Base-by-base conservation (phyloP, 2,797 vertebrate genomes). In the Thalassophryne amazonica region DNA sequence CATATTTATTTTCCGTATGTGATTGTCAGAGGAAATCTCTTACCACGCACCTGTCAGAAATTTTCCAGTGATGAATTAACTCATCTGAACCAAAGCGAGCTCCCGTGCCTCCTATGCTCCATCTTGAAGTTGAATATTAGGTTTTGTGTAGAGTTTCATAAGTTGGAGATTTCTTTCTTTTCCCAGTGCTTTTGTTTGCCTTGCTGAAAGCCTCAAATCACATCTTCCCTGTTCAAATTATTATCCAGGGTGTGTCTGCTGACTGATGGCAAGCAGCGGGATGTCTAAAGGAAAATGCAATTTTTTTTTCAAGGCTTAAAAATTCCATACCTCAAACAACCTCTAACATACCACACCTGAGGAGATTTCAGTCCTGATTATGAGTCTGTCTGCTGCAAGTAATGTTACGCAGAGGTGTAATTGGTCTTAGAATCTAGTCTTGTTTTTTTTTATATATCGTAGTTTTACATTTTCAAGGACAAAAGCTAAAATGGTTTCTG, bases 21-120 rank as follows among this genome's bases (percentile, higher is more conserved):
- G 15, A 49, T 28, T 60, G 40, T 77, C 56, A 32, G 50, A 68
- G 61, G 59, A 61, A 46, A 56, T 38, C 56, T 58, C 36, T 37
- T 8, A 23, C 18, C 49, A 29, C 58, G 54, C 49, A 46, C 50
- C 61, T 64, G 60, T 60, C 60, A 63, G 11, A 64, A 6, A 32
- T 21, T 47, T 56, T 15, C 30, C 27, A 18, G n/a, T 57, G 54
- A 74, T 34, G 9, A 49, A 72, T 51, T 41, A 67, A 62, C 43
- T 63, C 50, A 29, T 48, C 58, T 46, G 38, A 59, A 51, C 27
- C 16, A 4, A 23, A 17, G 31, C 7, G 3, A 41, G 41, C 45
- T 47, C 45, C n/a, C 31, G 45, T 10, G 16, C 3, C 34, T 41
- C 16, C 17, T 6, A 12, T 9, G 17, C 46, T 61, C 39, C 28